Evolutionary conservation across 2,797 vertebrate species (phyloP).

Genomic region (Gymnopithys bicolor): DNA sequence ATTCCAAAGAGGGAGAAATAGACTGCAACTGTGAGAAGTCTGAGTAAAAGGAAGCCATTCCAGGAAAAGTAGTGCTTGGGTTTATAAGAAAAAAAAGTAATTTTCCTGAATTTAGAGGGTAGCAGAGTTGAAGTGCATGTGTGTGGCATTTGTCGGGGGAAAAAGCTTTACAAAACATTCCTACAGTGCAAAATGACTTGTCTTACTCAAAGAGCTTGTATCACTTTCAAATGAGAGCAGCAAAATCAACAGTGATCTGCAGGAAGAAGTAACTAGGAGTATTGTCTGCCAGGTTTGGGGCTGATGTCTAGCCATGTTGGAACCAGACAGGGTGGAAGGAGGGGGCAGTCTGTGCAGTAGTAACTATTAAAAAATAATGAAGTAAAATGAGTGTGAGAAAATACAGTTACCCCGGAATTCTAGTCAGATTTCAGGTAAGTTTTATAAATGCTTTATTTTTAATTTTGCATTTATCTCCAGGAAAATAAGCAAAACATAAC

Average conservation of each 20-base stretch:
- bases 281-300: neutral
- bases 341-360: neutral
- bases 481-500: neutral
- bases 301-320: constrained; percentile 12
- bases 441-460: neutral
- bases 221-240: neutral
- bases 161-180: neutral
- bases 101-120: neutral
- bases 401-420: neutral
- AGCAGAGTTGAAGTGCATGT: neutral
- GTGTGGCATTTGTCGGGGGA: neutral
- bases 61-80: neutral
- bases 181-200: neutral
- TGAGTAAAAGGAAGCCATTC: neutral
- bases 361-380: neutral
- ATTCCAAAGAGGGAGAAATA: neutral
- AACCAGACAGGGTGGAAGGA: neutral
- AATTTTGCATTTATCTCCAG: neutral
- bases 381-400: neutral
- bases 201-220: neutral
- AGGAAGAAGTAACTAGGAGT: neutral
- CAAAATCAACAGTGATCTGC: neutral
- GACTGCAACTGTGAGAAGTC: neutral
- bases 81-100: neutral
- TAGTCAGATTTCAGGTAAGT: neutral